phyloP scores from a whole-genome alignment of 2,113 vertebrate species.

The Nannospalax galili region DNA sequence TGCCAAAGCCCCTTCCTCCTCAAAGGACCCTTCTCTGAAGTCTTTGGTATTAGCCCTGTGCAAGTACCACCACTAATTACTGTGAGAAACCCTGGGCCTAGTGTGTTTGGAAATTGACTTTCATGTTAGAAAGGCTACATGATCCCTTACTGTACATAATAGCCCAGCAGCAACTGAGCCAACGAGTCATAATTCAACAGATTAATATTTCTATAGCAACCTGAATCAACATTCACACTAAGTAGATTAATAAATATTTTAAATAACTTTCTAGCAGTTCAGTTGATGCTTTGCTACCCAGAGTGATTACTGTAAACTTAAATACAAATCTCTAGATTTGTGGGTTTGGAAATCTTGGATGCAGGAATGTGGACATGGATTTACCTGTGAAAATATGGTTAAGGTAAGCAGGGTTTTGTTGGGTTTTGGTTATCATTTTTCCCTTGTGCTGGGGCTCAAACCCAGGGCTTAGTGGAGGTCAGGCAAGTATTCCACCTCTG shows the following conservation, averaged over 20 bases:
- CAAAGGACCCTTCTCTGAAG: background rate
- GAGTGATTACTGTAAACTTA: background rate
- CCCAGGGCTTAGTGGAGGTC: background rate
- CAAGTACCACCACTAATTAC: background rate
- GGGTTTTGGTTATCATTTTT: too few species aligned
- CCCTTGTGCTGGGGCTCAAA: background rate
- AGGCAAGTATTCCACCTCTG: background rate
- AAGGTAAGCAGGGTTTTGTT: background rate
- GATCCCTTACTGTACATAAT: background rate
- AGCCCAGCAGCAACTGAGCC: background rate
- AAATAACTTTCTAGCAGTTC: background rate
- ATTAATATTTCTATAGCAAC: slow-evolving; percentile 40
- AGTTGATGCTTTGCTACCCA: background rate
- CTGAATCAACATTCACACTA: background rate
- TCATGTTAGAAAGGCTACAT: background rate
- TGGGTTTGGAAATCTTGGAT: slow-evolving; percentile 45
- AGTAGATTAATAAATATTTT: slow-evolving; percentile 43
- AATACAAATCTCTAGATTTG: background rate
- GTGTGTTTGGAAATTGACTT: slow-evolving; percentile 17
- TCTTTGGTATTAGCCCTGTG: background rate
- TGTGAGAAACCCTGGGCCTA: background rate
- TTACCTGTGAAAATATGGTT: background rate
- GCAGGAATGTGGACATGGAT: background rate
- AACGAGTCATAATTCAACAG: slow-evolving; percentile 9
- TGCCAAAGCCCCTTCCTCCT: background rate